Conservation (phyloP, 2,113 vertebrate species). For the Tupaia tana region DNA sequence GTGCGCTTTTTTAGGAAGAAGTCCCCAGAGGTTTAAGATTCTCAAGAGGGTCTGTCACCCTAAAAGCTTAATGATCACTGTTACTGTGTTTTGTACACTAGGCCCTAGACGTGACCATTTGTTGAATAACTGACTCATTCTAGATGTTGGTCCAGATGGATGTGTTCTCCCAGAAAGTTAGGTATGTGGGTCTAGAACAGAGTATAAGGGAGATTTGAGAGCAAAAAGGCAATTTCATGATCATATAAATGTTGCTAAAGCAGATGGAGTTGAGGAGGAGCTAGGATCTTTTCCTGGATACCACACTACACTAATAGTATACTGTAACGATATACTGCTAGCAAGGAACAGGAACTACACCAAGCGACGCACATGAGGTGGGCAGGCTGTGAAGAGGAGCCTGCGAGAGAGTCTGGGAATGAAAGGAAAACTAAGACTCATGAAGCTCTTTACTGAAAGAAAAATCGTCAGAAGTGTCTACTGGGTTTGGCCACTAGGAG, state of each 20-base stretch:
- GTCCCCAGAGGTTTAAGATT: neutral
- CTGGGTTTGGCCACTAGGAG: conserved; percentile 48
- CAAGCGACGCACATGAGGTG: neutral
- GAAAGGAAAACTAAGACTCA: neutral
- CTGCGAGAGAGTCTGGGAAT: neutral
- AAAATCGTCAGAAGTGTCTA: neutral
- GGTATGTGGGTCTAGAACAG: neutral
- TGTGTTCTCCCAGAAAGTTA: neutral
- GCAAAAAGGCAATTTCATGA: neutral
- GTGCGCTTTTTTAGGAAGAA: neutral
- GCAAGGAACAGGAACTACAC: neutral
- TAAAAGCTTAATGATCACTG: neutral
- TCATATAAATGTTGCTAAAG: neutral
- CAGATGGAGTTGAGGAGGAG: neutral
- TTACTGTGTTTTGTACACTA: neutral
- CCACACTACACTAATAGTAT: no score
- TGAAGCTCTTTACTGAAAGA: neutral
- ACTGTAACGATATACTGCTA: neutral
- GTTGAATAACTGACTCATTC: neutral
- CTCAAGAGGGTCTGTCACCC: neutral
- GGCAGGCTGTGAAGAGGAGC: neutral
- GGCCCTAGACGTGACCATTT: neutral
- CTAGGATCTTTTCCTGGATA: no score
- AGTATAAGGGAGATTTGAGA: neutral
- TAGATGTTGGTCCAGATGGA: neutral